These are phyloP conservation scores for Athalia rosae DNA, from an alignment of 2,888 invertebrate genomes.

Conservation along the genomic window DNA sequence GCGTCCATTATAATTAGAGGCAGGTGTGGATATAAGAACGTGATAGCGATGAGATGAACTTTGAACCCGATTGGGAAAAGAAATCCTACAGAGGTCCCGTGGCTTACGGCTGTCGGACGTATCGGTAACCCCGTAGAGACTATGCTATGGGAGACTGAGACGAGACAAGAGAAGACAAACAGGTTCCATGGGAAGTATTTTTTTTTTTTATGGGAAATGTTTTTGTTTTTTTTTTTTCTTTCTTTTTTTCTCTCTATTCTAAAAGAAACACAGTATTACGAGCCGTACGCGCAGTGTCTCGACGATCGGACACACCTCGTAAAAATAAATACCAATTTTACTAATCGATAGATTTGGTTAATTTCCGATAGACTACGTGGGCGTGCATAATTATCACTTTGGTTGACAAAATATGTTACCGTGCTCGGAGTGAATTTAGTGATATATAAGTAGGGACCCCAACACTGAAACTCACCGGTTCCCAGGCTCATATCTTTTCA, in stretches of 20 bases:
- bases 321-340: constrained; percentile 60
- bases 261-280: too few relatives aligned
- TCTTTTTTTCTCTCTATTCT: too few relatives aligned
- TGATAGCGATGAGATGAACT: constrained; percentile 54
- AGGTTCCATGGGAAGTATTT: constrained; percentile 60
- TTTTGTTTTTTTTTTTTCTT: too few relatives aligned
- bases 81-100: constrained; percentile 50
- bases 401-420: constrained; percentile 38
- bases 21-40: constrained; percentile 53
- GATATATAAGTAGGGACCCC: constrained; percentile 28
- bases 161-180: constrained; percentile 50
- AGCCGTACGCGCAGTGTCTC: constrained; percentile 4
- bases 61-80: constrained; percentile 50
- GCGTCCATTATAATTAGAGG: constrained; percentile 50
- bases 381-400: constrained; percentile 43
- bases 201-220: constrained; percentile 52
- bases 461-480: constrained; percentile 26
- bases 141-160: constrained; percentile 28
- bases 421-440: constrained; percentile 3
- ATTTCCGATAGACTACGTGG: constrained; percentile 31
- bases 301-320: constrained; percentile 63
- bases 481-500: constrained; percentile 38
- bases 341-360: constrained; percentile 55
- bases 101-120: constrained; percentile 31
- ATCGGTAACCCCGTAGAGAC: too few relatives aligned